Evolutionary conservation across 1,140 invertebrate species (phyloP).

Genomic region (Melanaphis sacchari): DNA sequence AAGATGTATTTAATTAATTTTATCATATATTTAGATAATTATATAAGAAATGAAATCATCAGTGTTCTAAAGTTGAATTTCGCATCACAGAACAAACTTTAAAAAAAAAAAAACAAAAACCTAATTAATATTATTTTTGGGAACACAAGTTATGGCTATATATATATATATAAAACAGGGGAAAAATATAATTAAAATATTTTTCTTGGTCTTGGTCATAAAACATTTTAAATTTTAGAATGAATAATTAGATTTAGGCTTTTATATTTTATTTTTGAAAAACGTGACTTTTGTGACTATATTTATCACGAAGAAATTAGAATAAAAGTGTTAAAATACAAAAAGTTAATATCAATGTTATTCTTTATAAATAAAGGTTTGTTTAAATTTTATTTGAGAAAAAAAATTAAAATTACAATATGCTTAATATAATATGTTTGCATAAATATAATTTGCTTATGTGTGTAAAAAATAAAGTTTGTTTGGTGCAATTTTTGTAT

Average conservation of each 20-base stretch:
- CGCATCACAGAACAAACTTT: background rate
- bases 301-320: background rate
- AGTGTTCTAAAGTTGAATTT: background rate
- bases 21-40: background rate
- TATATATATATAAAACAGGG: background rate
- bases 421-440: background rate
- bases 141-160: background rate
- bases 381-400: background rate
- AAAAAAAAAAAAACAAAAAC: background rate
- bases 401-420: background rate
- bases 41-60: background rate
- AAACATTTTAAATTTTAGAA: background rate
- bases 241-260: background rate
- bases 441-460: too few relatives aligned
- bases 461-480: background rate
- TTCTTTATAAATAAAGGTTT: background rate
- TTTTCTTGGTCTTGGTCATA: background rate
- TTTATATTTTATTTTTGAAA: background rate
- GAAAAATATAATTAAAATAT: background rate
- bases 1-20: background rate
- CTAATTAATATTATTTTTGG: conserved; percentile 2
- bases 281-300: background rate
- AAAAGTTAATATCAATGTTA: background rate
- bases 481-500: background rate
- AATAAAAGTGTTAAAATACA: conserved; percentile 13